These are phyloP conservation scores for Rutpela maculata DNA, from an alignment of 2,888 invertebrate genomes.

Conservation along the genomic window DNA sequence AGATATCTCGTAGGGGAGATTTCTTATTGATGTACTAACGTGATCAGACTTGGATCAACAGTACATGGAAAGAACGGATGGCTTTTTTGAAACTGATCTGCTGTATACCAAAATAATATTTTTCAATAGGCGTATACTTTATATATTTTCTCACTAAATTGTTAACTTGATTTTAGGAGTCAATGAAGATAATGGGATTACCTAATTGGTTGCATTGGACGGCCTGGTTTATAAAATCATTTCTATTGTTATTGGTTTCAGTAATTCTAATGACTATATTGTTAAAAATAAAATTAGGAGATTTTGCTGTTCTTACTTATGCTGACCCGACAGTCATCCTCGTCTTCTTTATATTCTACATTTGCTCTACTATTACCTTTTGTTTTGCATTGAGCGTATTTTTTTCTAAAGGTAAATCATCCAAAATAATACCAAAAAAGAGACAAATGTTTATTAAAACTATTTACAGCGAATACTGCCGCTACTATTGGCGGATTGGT, in stretches of 20 bases:
- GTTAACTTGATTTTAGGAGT: conserved; percentile 76
- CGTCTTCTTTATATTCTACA: conserved; percentile 83
- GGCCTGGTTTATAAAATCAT: conserved; percentile 89
- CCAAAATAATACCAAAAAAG: conserved; percentile 44
- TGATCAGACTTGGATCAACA: no score
- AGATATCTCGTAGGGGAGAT: no score
- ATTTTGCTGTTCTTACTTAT: conserved; percentile 81
- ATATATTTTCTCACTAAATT: not conserved
- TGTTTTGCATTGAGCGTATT: conserved; percentile 88
- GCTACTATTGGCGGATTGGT: conserved; percentile 85
- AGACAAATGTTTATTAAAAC: not conserved
- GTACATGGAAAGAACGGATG: no score
- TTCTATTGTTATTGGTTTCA: conserved; percentile 80
- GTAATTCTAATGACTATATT: conserved; percentile 77
- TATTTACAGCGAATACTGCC: conserved; percentile 83
- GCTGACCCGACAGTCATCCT: conserved; percentile 82
- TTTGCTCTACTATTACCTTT: conserved; percentile 83
- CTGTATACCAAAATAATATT: no score
- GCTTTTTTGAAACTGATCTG: no score
- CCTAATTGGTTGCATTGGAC: conserved; percentile 90
- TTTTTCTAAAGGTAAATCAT: conserved; percentile 82
- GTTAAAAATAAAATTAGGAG: conserved; percentile 72
- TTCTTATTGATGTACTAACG: no score
- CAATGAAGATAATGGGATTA: conserved; percentile 94
- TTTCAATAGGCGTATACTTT: no score